Conservation (phyloP, 2,888 invertebrate genomes). For the Trilocha varians region DNA sequence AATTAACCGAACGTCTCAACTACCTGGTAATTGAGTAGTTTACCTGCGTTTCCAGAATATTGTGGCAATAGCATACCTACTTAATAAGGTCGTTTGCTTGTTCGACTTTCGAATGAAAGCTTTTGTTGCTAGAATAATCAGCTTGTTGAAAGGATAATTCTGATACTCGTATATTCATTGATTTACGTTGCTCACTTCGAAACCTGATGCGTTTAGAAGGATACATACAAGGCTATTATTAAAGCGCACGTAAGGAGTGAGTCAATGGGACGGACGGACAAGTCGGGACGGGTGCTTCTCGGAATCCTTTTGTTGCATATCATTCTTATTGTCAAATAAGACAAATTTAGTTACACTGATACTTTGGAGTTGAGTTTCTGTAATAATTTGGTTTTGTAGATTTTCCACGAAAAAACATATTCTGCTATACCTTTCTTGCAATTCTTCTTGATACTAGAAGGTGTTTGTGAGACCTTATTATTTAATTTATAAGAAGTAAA, state of each 20-base stretch:
- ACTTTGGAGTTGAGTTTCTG: no score
- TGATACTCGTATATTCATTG: no score
- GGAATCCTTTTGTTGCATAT: slow-evolving; percentile 66
- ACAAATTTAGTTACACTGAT: slow-evolving; percentile 38
- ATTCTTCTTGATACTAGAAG: no score
- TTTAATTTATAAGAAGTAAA: no score
- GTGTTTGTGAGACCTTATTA: no score
- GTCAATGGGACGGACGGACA: slow-evolving; percentile 55
- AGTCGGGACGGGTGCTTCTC: slow-evolving; percentile 53
- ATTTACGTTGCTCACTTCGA: no score
- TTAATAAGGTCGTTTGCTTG: not conserved
- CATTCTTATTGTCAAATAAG: slow-evolving; percentile 65
- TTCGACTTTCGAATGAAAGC: not conserved
- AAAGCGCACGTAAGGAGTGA: slow-evolving; percentile 56
- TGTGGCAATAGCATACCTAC: not conserved
- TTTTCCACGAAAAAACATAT: no score
- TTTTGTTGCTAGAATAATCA: not conserved
- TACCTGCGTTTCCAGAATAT: no score
- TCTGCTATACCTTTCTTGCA: no score
- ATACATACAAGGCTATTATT: slow-evolving; percentile 56
- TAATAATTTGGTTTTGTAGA: no score
- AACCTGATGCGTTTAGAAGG: slow-evolving; percentile 44
- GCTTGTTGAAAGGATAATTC: no score
- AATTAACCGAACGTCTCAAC: slow-evolving; percentile 19
- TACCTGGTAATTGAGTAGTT: not conserved